Percentiles rank a stretch among this genome's conserved stretches.
These are phyloP conservation scores for Meteorus colon DNA, from an alignment of 2,888 invertebrate genomes.

Conservation along the genomic window DNA sequence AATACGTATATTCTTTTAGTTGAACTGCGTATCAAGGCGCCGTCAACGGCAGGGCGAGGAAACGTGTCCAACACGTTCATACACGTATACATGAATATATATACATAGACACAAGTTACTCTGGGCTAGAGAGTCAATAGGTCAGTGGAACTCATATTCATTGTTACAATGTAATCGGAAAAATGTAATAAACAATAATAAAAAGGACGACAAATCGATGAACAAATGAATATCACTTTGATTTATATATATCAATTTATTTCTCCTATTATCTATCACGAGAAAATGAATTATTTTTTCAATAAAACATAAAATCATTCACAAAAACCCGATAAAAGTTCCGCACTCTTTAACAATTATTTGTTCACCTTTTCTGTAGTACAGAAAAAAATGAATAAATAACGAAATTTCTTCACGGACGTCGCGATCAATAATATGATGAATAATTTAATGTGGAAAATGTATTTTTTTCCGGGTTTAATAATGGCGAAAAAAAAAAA, in stretches of 20 bases:
- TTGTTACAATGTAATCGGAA: conserved; percentile 42
- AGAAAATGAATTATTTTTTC: not conserved
- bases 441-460: too few relatives aligned
- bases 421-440: too few relatives aligned
- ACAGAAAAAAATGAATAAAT: not conserved
- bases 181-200: conserved; percentile 1
- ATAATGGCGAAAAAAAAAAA: too few relatives aligned
- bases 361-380: not conserved
- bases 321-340: not conserved
- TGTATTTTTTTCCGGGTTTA: too few relatives aligned
- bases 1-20: conserved; percentile 57
- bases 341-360: not conserved
- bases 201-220: not conserved
- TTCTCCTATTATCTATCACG: not conserved
- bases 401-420: not conserved
- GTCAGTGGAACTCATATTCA: conserved; percentile 65
- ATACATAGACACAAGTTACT: conserved; percentile 37
- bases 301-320: not conserved
- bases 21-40: conserved; percentile 50
- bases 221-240: too few relatives aligned
- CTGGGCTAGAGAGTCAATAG: conserved; percentile 67
- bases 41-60: conserved; percentile 57
- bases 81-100: not conserved
- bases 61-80: conserved; percentile 43
- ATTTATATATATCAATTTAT: too few relatives aligned